A percentile compares a stretch with the other conserved stretches of the same genome.
phyloP scores from a whole-genome alignment of 2,113 vertebrate species.

The Melospiza melodia region DNA sequence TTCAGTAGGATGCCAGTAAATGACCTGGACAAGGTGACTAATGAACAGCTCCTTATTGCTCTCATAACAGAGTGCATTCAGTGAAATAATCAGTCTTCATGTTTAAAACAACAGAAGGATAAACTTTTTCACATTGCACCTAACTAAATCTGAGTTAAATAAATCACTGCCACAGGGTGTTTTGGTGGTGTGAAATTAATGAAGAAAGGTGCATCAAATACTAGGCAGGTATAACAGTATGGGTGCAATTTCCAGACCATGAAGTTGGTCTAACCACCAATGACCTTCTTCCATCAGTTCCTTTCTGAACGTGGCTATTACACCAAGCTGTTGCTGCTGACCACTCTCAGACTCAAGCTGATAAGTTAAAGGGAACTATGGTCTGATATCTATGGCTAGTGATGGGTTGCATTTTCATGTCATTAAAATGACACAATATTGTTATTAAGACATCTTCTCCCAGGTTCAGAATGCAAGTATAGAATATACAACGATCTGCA shows the following conservation, averaged over 20 bases:
- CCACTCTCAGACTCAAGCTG: background rate
- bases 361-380: background rate
- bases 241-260: background rate
- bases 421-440: background rate
- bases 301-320: background rate
- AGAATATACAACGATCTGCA: background rate
- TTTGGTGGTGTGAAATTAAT: conserved; percentile 1
- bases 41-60: background rate
- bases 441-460: background rate
- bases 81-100: background rate
- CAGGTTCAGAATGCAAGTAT: background rate
- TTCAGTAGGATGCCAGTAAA: background rate
- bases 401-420: background rate
- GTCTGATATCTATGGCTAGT: background rate
- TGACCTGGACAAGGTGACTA: conserved; percentile 21
- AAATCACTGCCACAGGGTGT: conserved; percentile 3
- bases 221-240: background rate
- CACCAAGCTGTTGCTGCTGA: background rate
- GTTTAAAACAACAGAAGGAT: conserved; percentile 20
- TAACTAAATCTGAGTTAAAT: background rate
- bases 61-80: background rate
- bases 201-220: background rate
- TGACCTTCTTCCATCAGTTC: background rate
- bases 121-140: background rate
- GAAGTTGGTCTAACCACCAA: background rate